phyloP scores from a whole-genome alignment of 2,888 invertebrate species.

The Dastarcus helophoroides region DNA sequence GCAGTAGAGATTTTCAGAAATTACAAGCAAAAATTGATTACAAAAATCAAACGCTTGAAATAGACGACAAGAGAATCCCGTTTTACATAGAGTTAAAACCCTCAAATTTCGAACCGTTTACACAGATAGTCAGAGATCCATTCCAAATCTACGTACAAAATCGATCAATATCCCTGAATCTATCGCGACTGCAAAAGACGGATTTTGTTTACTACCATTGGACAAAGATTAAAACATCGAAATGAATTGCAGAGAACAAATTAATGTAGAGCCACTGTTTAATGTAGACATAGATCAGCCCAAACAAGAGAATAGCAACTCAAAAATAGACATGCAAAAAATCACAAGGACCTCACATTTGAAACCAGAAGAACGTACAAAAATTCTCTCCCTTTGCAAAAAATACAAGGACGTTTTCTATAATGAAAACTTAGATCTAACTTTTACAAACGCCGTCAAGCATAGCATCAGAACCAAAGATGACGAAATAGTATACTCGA shows the following conservation, averaged over 20 bases:
- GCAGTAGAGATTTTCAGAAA: slow-evolving; percentile 12
- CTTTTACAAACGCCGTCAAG: slow-evolving; percentile 7
- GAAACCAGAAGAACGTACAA: slow-evolving; percentile 8
- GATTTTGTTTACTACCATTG: slow-evolving; percentile 7
- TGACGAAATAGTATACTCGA: slow-evolving; percentile 7
- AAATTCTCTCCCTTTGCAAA: slow-evolving; percentile 5
- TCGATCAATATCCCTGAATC: slow-evolving; percentile 9
- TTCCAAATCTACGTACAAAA: no score
- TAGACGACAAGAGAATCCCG: slow-evolving; percentile 6
- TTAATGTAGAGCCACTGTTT: slow-evolving; percentile 9
- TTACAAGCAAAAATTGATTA: slow-evolving; percentile 12
- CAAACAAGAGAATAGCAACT: neutral
- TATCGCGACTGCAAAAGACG: slow-evolving; percentile 7
- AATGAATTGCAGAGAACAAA: slow-evolving; percentile 9
- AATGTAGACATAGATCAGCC: slow-evolving; percentile 5
- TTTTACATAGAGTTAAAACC: slow-evolving; percentile 11
- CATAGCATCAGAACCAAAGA: slow-evolving; percentile 8
- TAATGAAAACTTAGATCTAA: slow-evolving; percentile 4
- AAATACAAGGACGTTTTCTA: slow-evolving; percentile 9
- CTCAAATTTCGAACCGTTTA: slow-evolving; percentile 5
- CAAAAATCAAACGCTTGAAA: slow-evolving; percentile 8
- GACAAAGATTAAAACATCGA: slow-evolving; percentile 4
- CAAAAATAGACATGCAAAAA: slow-evolving; percentile 5
- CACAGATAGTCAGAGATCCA: no score
- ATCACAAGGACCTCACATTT: slow-evolving; percentile 9